Conservation (phyloP, 2,797 vertebrate genomes). For the Hybognathus amarus region DNA sequence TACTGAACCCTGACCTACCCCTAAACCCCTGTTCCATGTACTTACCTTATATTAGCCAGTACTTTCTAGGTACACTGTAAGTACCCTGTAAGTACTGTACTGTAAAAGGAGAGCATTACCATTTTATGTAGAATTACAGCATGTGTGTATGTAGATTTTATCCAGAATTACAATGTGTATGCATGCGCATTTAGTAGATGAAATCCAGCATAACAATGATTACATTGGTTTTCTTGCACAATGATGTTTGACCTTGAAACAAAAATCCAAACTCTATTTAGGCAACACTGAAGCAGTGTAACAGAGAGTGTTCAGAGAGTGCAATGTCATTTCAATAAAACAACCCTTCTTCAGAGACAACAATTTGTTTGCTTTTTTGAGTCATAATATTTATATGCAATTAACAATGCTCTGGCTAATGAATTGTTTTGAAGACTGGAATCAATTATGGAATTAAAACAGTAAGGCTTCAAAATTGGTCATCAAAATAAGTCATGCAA, state of each 20-base stretch:
- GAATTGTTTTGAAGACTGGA: constrained; percentile 25
- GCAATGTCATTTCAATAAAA: constrained; percentile 20
- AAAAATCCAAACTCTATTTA: constrained; percentile 10
- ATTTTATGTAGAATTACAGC: too few relatives aligned
- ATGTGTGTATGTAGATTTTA: not conserved
- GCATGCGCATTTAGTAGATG: not conserved
- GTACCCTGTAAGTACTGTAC: too few relatives aligned
- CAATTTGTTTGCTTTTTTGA: constrained; percentile 28
- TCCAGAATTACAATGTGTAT: not conserved
- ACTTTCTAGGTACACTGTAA: too few relatives aligned
- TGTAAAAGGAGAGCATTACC: too few relatives aligned
- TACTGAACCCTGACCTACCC: too few relatives aligned
- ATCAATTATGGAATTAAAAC: constrained; percentile 25
- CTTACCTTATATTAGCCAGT: too few relatives aligned
- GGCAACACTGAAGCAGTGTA: not conserved
- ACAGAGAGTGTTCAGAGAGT: not conserved
- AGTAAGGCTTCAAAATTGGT: constrained; percentile 15
- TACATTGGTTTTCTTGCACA: not conserved
- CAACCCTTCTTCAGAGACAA: constrained; percentile 9
- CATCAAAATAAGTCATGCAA: constrained; percentile 10
- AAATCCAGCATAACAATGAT: constrained; percentile 1
- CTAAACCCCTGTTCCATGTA: too few relatives aligned
- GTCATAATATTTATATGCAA: constrained; percentile 21
- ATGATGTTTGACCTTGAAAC: constrained; percentile 12
- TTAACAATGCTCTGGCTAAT: constrained; percentile 29